A percentile compares a stretch with the other conserved stretches of the same genome.
Conservation (phyloP, 92 coral and sea anemone genomes). For the Ricordea florida region DNA sequence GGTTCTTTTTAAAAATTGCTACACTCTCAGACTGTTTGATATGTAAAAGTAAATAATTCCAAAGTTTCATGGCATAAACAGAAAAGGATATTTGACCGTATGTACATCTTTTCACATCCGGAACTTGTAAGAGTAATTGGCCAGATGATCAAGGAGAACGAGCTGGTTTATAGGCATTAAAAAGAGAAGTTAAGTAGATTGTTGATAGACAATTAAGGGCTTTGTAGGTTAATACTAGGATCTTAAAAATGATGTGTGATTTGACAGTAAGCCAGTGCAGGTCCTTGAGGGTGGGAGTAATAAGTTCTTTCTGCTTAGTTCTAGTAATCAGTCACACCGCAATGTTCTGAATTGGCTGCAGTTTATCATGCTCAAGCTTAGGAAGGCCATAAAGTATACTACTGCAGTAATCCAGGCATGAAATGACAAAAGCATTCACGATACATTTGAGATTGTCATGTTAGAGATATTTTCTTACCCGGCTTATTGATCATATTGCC, state of each 20-base stretch:
- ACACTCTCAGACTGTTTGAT: no score
- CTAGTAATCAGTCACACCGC: slow-evolving; percentile 3
- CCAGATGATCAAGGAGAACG: neutral
- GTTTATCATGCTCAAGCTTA: neutral
- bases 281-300: slow-evolving; percentile 15
- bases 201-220: slow-evolving; percentile 9
- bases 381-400: slow-evolving; percentile 6
- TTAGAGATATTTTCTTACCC: slow-evolving; percentile 1
- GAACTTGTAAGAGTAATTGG: slow-evolving; percentile 2
- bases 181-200: neutral
- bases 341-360: slow-evolving; percentile 22
- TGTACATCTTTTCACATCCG: no score
- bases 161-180: slow-evolving; percentile 1
- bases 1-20: no score
- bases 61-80: no score
- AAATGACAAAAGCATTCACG: slow-evolving; percentile 13
- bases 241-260: slow-evolving; percentile 7
- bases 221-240: neutral
- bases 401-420: neutral
- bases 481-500: neutral
- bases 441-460: neutral
- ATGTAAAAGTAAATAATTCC: no score
- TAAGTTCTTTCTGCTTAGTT: slow-evolving; percentile 12
- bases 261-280: slow-evolving; percentile 32
- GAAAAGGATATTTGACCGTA: no score